These are phyloP conservation scores for Lepidurus packardi DNA, from an alignment of 1,140 invertebrate species.

Conservation along the genomic window DNA sequence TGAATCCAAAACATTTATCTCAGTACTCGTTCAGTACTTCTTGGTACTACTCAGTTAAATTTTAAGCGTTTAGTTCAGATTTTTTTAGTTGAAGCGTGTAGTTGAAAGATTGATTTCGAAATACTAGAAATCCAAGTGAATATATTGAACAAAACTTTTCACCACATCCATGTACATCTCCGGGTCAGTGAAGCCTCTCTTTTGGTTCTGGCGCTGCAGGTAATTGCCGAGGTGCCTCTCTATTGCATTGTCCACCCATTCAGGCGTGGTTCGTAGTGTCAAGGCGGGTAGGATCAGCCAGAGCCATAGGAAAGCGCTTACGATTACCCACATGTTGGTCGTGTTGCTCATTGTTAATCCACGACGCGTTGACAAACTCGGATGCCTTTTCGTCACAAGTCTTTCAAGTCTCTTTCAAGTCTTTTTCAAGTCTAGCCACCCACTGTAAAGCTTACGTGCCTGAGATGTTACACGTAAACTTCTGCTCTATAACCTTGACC, in stretches of 20 bases:
- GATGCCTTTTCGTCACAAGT: too few relatives aligned
- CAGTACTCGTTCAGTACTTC: background rate
- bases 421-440: too few relatives aligned
- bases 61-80: background rate
- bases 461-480: too few relatives aligned
- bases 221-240: background rate
- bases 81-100: background rate
- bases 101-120: background rate
- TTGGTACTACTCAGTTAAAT: background rate
- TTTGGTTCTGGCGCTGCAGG: background rate
- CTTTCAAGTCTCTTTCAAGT: too few relatives aligned
- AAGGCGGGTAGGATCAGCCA: background rate
- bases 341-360: too few relatives aligned
- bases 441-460: too few relatives aligned
- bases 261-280: background rate
- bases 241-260: background rate
- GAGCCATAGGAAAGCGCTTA: background rate
- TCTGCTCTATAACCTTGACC: too few relatives aligned
- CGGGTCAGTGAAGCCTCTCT: background rate
- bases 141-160: background rate
- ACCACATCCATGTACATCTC: constrained; percentile 4
- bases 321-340: too few relatives aligned
- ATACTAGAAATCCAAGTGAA: background rate
- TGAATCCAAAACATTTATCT: background rate
- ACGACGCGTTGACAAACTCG: too few relatives aligned